Evolutionary conservation across 2,113 vertebrate genomes (phyloP).

Genomic region (Micronisus gabar): DNA sequence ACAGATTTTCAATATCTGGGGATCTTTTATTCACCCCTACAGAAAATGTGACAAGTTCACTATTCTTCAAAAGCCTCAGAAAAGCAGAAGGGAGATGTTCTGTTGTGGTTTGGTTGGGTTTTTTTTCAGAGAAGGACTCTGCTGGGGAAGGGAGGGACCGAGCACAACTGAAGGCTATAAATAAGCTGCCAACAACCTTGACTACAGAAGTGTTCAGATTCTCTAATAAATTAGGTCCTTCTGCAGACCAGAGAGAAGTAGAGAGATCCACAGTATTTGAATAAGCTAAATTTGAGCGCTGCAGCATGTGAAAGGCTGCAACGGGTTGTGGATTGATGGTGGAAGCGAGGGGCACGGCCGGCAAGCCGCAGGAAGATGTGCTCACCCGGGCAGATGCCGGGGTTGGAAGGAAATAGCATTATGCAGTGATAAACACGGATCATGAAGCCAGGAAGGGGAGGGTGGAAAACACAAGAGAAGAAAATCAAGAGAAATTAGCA

Average conservation of each 20-base stretch:
- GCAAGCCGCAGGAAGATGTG: background rate
- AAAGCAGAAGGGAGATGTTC: background rate
- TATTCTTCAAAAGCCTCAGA: background rate
- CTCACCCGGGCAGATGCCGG: constrained; percentile 49
- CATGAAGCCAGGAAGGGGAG: constrained; percentile 12
- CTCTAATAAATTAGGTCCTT: background rate
- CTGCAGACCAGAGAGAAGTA: background rate
- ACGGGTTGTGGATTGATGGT: constrained; percentile 33
- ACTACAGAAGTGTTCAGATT: background rate
- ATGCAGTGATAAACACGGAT: background rate
- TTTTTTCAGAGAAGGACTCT: background rate
- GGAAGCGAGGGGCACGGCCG: background rate
- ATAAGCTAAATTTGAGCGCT: constrained; percentile 29
- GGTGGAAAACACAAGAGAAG: background rate
- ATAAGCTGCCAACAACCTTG: background rate
- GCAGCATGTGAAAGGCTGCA: background rate
- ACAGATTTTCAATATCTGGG: background rate
- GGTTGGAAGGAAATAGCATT: constrained; percentile 56
- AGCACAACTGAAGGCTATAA: background rate
- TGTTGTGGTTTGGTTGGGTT: background rate
- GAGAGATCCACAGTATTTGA: constrained; percentile 1
- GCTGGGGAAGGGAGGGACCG: background rate
- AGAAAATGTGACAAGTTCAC: background rate
- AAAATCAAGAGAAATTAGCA: background rate
- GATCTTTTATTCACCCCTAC: background rate